A percentile compares a stretch with the other conserved stretches of the same genome.
These are phyloP conservation scores for Periplaneta americana DNA, from an alignment of 1,140 invertebrate species.

Conservation along the genomic window DNA sequence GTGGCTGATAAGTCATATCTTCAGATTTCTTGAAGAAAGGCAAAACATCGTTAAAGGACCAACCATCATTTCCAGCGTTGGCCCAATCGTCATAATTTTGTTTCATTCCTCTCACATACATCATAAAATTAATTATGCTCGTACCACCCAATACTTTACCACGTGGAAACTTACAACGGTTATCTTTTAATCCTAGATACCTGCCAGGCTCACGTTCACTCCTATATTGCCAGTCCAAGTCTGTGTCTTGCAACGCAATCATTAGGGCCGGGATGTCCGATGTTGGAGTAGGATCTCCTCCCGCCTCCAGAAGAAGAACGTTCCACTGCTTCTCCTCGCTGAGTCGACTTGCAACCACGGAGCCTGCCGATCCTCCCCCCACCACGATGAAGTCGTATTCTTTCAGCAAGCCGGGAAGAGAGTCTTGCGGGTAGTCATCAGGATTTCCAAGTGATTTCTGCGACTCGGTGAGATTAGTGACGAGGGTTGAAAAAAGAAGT, in stretches of 20 bases:
- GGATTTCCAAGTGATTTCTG: no score
- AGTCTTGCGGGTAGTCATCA: conserved; percentile 40
- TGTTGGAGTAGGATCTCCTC: conserved; percentile 72
- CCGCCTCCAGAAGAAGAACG: conserved; percentile 78
- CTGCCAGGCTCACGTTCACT: conserved; percentile 41
- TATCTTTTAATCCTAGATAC: conserved; percentile 32
- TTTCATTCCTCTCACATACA: conserved; percentile 58
- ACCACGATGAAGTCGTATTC: conserved; percentile 53
- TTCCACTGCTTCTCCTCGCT: conserved; percentile 51
- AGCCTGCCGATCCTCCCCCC: conserved; percentile 58
- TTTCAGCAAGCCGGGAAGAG: conserved; percentile 42
- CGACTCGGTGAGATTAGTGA: no score
- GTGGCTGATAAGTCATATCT: conserved; percentile 16
- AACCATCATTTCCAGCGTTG: conserved; percentile 45
- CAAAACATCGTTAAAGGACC: conserved; percentile 46
- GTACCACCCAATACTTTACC: conserved; percentile 75
- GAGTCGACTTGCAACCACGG: conserved; percentile 47
- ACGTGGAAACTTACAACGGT: conserved; percentile 49
- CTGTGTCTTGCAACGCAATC: conserved; percentile 31
- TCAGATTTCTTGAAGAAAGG: conserved; percentile 40
- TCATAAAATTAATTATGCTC: conserved; percentile 58
- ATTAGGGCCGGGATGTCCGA: conserved; percentile 46
- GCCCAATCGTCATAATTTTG: conserved; percentile 57
- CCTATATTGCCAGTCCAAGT: conserved; percentile 47
- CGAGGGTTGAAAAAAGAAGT: no score